Conservation (phyloP, 2,113 vertebrate genomes). For the Atlantisia rogersi region DNA sequence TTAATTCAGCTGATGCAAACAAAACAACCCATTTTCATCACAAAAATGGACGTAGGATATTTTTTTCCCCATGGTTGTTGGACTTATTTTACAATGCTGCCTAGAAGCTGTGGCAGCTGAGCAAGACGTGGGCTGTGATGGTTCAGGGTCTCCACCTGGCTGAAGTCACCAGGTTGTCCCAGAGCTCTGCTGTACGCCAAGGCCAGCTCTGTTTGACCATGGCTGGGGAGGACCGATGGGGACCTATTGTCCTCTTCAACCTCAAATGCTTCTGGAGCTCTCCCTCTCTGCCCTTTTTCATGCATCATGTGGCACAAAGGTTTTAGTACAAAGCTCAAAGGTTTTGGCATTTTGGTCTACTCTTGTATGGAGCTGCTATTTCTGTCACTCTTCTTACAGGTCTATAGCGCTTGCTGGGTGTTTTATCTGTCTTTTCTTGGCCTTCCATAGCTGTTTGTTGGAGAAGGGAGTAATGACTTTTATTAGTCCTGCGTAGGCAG, state of each 20-base stretch:
- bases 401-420: background rate
- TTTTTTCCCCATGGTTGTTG: background rate
- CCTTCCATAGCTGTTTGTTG: background rate
- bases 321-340: background rate
- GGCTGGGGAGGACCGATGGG: background rate
- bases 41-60: background rate
- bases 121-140: background rate
- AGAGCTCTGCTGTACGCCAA: background rate
- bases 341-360: background rate
- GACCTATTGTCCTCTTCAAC: background rate
- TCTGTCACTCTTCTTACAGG: background rate
- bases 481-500: background rate
- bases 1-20: background rate
- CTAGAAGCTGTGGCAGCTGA: background rate
- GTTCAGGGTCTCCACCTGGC: background rate
- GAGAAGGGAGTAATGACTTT: background rate
- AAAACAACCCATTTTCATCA: background rate
- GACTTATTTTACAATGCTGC: background rate
- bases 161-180: background rate
- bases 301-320: background rate
- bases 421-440: background rate
- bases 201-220: accelerated
- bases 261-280: background rate
- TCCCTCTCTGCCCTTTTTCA: background rate
- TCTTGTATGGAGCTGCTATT: background rate